These are phyloP conservation scores for Stegophylla sp. DNA, from an alignment of 2,888 invertebrate species.

Conservation along the genomic window DNA sequence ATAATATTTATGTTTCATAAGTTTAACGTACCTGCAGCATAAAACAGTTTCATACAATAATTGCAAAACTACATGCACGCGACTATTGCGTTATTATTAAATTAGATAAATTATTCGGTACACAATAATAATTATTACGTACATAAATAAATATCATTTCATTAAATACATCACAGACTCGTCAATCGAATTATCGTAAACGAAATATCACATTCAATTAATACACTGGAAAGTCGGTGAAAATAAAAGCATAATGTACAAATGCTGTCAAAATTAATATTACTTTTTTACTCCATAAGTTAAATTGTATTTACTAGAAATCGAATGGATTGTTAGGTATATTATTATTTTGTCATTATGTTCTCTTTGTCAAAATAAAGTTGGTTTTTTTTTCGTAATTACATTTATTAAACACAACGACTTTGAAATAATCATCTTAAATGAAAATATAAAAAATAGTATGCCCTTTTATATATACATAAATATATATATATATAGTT, in stretches of 20 bases:
- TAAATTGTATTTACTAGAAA: no score
- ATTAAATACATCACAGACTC: neutral
- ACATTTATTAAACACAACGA: neutral
- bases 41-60: neutral
- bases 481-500: no score
- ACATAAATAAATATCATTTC: neutral
- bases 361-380: neutral
- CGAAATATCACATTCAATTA: neutral
- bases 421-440: neutral
- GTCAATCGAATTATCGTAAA: neutral
- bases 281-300: no score
- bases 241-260: neutral
- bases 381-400: neutral
- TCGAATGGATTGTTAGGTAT: no score
- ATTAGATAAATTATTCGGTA: no score
- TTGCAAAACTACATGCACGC: neutral
- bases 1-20: neutral
- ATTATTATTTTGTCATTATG: no score
- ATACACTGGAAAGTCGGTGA: neutral
- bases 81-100: no score
- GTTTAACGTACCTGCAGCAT: neutral
- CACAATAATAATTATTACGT: neutral
- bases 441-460: no score
- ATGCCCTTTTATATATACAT: no score
- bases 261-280: no score